A percentile compares a stretch with the other conserved stretches of the same genome.
phyloP scores from a whole-genome alignment of 2,113 vertebrate genomes.

The Cyanoramphus novaezelandiae region DNA sequence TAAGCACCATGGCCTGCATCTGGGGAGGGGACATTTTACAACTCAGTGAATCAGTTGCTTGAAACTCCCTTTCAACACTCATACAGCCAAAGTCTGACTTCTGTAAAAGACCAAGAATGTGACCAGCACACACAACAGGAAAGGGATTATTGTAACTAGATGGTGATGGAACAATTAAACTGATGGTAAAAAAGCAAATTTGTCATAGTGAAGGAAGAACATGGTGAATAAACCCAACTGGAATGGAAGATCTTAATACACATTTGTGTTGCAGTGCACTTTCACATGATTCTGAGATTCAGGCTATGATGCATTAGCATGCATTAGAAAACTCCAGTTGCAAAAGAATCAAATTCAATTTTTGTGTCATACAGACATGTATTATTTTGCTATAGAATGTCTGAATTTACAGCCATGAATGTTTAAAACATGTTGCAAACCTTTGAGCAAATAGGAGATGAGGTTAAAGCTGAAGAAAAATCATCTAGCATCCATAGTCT shows the following conservation, averaged over 20 bases:
- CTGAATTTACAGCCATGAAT: background rate
- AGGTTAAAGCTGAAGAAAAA: background rate
- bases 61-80: background rate
- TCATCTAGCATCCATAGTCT: background rate
- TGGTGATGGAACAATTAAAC: background rate
- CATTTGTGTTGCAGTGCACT: background rate
- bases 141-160: background rate
- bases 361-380: background rate
- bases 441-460: background rate
- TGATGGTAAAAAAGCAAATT: background rate
- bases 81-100: background rate
- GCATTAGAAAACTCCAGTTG: background rate
- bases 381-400: background rate
- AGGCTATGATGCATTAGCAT: background rate
- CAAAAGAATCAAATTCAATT: background rate
- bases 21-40: background rate
- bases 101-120: background rate
- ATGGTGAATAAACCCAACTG: background rate
- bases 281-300: background rate
- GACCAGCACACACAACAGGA: background rate
- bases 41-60: background rate
- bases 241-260: background rate
- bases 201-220: background rate
- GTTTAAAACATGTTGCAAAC: background rate
- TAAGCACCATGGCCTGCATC: fast-evolving